A percentile compares a stretch with the other conserved stretches of the same genome.
These are phyloP conservation scores for Thermophis baileyi DNA, from an alignment of 2,113 vertebrate species.

Conservation along the genomic window DNA sequence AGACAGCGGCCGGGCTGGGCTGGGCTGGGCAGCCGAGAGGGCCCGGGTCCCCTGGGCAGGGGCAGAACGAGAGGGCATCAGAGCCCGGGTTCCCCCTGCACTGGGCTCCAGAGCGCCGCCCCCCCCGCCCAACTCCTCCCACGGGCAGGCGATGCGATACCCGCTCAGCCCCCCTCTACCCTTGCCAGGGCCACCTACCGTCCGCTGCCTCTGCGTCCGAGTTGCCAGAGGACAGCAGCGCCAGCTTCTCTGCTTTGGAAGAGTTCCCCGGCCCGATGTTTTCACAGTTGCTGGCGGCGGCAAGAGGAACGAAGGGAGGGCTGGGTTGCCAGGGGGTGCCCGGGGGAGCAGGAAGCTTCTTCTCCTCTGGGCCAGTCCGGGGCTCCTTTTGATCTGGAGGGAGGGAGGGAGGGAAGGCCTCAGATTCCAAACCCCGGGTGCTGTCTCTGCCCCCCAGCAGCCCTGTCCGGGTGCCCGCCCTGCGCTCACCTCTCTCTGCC, in stretches of 20 bases:
- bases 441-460: background rate
- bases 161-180: background rate
- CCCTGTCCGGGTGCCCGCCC: background rate
- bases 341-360: conserved; percentile 34
- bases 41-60: conserved; percentile 46
- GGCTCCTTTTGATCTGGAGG: conserved; percentile 47
- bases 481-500: background rate
- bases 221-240: background rate
- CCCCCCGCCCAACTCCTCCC: background rate
- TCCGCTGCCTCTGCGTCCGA: background rate
- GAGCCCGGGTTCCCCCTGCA: too few relatives aligned
- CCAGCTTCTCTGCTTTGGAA: background rate
- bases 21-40: conserved; percentile 62
- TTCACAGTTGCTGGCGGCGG: conserved; percentile 10
- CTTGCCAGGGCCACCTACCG: background rate
- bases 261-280: background rate
- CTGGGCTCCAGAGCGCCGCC: accelerated
- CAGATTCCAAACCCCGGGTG: accelerated
- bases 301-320: conserved; percentile 29
- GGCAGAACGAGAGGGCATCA: background rate
- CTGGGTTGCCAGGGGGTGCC: conserved; percentile 42
- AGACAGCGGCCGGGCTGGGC: conserved; percentile 64
- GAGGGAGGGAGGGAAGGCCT: background rate
- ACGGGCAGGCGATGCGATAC: background rate
- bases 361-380: conserved; percentile 41